These are phyloP conservation scores for Salvelinus sp. DNA, from an alignment of 2,113 vertebrate species.

Conservation along the genomic window DNA sequence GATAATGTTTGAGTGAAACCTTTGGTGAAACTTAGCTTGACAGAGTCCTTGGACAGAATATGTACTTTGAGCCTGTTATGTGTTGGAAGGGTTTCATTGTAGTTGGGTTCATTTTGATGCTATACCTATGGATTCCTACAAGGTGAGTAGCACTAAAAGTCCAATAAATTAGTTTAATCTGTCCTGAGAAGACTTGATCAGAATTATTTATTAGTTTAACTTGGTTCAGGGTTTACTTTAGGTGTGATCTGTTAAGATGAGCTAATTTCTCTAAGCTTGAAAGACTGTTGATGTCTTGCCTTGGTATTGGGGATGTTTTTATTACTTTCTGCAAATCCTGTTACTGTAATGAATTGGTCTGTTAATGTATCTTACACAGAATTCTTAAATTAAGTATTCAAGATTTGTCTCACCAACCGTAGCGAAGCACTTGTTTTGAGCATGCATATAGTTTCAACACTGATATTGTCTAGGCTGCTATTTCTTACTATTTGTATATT, in stretches of 20 bases:
- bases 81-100: slow-evolving; percentile 1
- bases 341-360: slow-evolving; percentile 67
- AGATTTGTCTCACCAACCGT: slow-evolving; percentile 58
- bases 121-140: slow-evolving; percentile 38
- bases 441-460: slow-evolving; percentile 78
- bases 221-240: slow-evolving; percentile 78
- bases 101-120: slow-evolving; percentile 31
- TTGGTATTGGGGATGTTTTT: slow-evolving; percentile 65
- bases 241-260: slow-evolving; percentile 43
- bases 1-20: slow-evolving; percentile 44
- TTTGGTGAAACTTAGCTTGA: slow-evolving; percentile 31
- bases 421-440: slow-evolving; percentile 80
- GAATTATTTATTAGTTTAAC: slow-evolving; percentile 81
- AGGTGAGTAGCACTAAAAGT: slow-evolving; percentile 54
- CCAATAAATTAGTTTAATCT: slow-evolving; percentile 69
- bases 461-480: slow-evolving; percentile 81
- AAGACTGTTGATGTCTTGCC: slow-evolving; percentile 43
- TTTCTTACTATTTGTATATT: slow-evolving; percentile 81
- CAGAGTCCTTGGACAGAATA: slow-evolving; percentile 19
- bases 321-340: slow-evolving; percentile 65
- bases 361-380: slow-evolving; percentile 60
- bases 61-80: background rate
- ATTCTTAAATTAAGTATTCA: slow-evolving; percentile 47
- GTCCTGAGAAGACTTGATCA: slow-evolving; percentile 83
- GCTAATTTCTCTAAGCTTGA: slow-evolving; percentile 56